These are phyloP conservation scores for Drosophila fungiperda DNA, from an alignment of 2,888 invertebrate genomes.

Conservation along the genomic window DNA sequence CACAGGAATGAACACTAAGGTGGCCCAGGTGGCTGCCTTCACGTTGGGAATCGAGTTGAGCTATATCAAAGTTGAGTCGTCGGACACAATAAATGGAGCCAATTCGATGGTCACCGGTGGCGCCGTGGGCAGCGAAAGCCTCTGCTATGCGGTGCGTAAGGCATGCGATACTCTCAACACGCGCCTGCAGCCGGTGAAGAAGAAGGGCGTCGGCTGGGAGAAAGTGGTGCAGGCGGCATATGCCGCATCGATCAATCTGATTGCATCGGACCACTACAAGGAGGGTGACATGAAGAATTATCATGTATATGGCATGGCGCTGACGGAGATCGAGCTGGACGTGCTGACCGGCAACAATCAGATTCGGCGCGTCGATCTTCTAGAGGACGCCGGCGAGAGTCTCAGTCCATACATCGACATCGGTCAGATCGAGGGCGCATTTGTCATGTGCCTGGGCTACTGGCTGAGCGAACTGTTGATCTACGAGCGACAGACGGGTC, in stretches of 20 bases:
- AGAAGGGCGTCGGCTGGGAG: slow-evolving; percentile 86
- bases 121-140: slow-evolving; percentile 89
- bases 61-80: slow-evolving; percentile 87
- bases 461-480: slow-evolving; percentile 90
- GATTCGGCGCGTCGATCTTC: slow-evolving; percentile 88
- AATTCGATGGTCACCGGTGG: slow-evolving; percentile 90
- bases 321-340: slow-evolving; percentile 91
- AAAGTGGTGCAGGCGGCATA: slow-evolving; percentile 76
- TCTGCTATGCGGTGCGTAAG: slow-evolving; percentile 87
- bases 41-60: slow-evolving; percentile 89
- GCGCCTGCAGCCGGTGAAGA: slow-evolving; percentile 87
- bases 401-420: slow-evolving; percentile 90
- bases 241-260: slow-evolving; percentile 86
- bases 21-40: slow-evolving; percentile 91
- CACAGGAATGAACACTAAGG: slow-evolving; percentile 87
- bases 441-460: slow-evolving; percentile 91
- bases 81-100: slow-evolving; percentile 88
- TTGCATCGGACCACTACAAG: slow-evolving; percentile 87
- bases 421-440: slow-evolving; percentile 92
- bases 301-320: slow-evolving; percentile 88
- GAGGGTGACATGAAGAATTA: slow-evolving; percentile 87
- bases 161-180: slow-evolving; percentile 88
- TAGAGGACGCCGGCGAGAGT: slow-evolving; percentile 91
- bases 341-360: slow-evolving; percentile 91
- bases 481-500: slow-evolving; percentile 88